Conservation (phyloP, 2,888 invertebrate species). For the Nomada fucata region DNA sequence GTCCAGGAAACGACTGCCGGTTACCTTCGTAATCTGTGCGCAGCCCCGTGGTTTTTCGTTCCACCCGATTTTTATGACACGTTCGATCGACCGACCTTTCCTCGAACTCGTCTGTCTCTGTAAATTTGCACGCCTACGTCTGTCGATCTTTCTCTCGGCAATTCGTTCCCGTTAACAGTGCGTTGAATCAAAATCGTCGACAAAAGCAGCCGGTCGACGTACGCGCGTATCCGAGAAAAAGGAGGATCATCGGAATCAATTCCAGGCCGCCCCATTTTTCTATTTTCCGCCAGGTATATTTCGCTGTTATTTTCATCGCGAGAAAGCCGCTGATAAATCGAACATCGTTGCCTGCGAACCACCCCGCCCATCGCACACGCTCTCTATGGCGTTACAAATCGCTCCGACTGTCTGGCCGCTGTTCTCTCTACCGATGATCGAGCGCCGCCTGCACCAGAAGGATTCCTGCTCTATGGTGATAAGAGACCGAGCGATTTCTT, state of each 20-base stretch:
- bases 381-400: constrained; percentile 67
- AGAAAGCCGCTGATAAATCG: constrained; percentile 56
- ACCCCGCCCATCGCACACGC: constrained; percentile 27
- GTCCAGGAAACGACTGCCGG: neutral
- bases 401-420: constrained; percentile 66
- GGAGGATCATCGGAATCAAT: constrained; percentile 30
- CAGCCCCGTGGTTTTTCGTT: too few species aligned
- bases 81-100: too few species aligned
- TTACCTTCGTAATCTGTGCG: neutral
- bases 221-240: neutral
- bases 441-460: constrained; percentile 65
- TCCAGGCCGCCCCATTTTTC: constrained; percentile 41
- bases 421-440: constrained; percentile 70
- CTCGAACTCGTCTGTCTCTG: too few species aligned
- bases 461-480: constrained; percentile 74
- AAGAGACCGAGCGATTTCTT: constrained; percentile 75
- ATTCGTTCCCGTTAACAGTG: too few species aligned
- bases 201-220: too few species aligned
- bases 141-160: too few species aligned
- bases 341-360: constrained; percentile 44
- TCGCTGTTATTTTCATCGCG: constrained; percentile 52
- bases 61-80: too few species aligned
- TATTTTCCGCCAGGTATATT: constrained; percentile 53
- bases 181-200: too few species aligned
- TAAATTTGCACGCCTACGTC: too few species aligned